Base-by-base conservation (phyloP, 2,797 vertebrate species). In the Myripristis murdjan region DNA sequence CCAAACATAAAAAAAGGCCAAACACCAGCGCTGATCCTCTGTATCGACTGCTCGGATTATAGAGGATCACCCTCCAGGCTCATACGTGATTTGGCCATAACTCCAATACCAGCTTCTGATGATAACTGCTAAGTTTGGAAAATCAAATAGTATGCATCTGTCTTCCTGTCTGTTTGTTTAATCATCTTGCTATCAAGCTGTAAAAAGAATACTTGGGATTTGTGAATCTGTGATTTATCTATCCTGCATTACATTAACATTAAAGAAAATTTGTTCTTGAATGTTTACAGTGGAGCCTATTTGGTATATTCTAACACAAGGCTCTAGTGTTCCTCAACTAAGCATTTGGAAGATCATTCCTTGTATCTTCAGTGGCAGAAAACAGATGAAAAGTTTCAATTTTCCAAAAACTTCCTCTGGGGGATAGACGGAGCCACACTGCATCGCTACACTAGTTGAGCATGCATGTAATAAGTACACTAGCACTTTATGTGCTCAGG, bases 11-110 rank as follows among this genome's bases (percentile, higher is more conserved):
- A 68, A 69, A 86, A 80, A 80, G 65, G 73, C 66, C 77, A 79
- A 79, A 75, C 58, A 53, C 31, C 49, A 33, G 71, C 39, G 54
- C 73, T 76, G 76, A 88, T 82, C 67, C 78, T 84, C 52, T n/a
- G 66, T 85, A 91, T 91, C 39, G 84, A 92, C 87, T 76, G 48
- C 33, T 62, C 48, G 82, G 87, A 91, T 88, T 87, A 89, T n/a
- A 59, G 66, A 56, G 73, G 84, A 78, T 88, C 68, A 79, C 73
- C 59, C 70, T 46, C 12, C 23, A 68, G 54, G 75, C 47, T 24
- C 22, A 52, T 71, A 65, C 67, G 79, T 81, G 80, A 83, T 87
- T 85, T 74, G 77, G 68, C 78, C 72, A 81, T 85, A 82, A 84
- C 79, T 84, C 64, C 20, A 57, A 33, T 57, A 37, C 44, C n/a